Conservation (phyloP, 2,113 vertebrate genomes). For the Pterocles burchelli region DNA sequence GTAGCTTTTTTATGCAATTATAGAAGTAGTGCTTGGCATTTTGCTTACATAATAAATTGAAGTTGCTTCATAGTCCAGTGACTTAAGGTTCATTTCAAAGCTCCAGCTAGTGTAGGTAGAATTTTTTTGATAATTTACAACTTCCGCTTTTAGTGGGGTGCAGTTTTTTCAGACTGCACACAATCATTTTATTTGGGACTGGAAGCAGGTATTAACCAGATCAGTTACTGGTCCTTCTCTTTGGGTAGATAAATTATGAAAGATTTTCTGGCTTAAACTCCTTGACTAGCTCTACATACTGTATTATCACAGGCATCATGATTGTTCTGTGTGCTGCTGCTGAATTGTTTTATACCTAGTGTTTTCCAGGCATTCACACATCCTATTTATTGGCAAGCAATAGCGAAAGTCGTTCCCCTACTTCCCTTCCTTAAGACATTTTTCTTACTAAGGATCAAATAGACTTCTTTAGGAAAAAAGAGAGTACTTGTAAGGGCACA, state of each 20-base stretch:
- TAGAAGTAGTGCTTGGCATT: not conserved
- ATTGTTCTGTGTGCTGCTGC: not conserved
- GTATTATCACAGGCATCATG: not conserved
- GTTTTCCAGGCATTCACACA: not conserved
- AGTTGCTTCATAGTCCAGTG: not conserved
- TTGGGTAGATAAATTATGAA: not conserved
- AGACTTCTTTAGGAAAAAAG: not conserved
- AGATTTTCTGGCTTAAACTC: not conserved
- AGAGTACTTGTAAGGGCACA: not conserved
- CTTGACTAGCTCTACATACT: not conserved
- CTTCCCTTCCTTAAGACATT: not conserved
- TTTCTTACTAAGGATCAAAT: not conserved
- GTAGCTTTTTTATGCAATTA: not conserved
- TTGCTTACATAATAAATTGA: conserved; percentile 18
- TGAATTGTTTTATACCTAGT: not conserved
- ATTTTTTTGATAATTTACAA: not conserved
- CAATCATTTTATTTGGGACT: not conserved
- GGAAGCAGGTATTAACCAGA: not conserved
- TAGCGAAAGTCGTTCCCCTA: not conserved
- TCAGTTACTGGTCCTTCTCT: not conserved
- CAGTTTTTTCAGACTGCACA: not conserved
- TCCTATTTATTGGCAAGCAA: not conserved
- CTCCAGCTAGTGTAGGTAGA: not conserved
- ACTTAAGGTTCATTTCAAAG: not conserved
- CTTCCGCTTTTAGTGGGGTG: not conserved